Percentiles rank a stretch among this genome's conserved stretches.
Evolutionary conservation across 2,888 invertebrate genomes (phyloP).

Genomic region (Diabrotica balteata): DNA sequence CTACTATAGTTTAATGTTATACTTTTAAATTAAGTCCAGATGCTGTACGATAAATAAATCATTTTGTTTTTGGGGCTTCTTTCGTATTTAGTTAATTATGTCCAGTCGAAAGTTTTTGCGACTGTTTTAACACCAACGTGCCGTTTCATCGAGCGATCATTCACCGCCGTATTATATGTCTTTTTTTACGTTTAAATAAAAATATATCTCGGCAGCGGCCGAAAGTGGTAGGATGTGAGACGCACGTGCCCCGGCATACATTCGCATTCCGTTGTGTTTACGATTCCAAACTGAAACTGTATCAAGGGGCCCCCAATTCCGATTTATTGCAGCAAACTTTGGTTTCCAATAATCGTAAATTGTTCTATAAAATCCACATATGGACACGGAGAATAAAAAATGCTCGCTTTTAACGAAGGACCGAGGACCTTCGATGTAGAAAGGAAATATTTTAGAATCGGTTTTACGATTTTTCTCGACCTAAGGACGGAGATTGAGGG

Average conservation of each 20-base stretch:
- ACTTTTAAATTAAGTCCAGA: too few species aligned
- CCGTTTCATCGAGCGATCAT: not conserved
- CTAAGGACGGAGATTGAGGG: too few species aligned
- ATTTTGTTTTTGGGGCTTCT: too few species aligned
- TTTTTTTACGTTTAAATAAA: conserved; percentile 26
- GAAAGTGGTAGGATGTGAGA: conserved; percentile 26
- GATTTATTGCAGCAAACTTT: conserved; percentile 55
- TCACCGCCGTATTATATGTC: conserved; percentile 12
- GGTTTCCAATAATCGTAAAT: conserved; percentile 59
- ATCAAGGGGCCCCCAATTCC: conserved; percentile 49
- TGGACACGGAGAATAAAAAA: conserved; percentile 54
- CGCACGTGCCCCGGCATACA: conserved; percentile 49
- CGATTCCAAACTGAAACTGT: conserved; percentile 49
- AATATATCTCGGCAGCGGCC: conserved; percentile 18
- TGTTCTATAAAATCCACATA: conserved; percentile 57
- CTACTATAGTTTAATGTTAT: too few species aligned
- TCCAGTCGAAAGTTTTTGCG: too few species aligned
- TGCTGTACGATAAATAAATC: too few species aligned
- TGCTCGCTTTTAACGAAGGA: conserved; percentile 50
- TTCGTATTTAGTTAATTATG: too few species aligned
- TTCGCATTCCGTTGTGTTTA: conserved; percentile 46
- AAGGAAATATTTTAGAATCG: too few species aligned
- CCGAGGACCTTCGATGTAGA: too few species aligned
- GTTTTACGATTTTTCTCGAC: too few species aligned
- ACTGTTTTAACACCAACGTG: too few species aligned